These are phyloP conservation scores for Cebidichthys violaceus DNA, from an alignment of 2,113 vertebrate species.

Conservation along the genomic window DNA sequence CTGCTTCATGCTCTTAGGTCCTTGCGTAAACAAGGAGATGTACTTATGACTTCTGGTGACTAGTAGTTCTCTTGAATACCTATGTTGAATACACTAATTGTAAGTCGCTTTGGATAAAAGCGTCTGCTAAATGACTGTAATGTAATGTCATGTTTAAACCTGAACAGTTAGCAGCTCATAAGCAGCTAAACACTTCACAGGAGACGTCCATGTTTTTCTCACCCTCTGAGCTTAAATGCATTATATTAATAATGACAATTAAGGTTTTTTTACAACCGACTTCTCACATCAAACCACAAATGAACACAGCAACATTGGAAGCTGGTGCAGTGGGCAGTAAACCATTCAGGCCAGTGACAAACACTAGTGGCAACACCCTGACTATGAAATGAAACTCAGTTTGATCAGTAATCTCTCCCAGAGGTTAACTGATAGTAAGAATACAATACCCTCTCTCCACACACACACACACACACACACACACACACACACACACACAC, in stretches of 20 bases:
- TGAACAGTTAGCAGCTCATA: constrained; percentile 19
- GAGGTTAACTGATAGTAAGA: neutral
- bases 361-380: neutral
- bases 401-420: constrained; percentile 1
- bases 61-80: no score
- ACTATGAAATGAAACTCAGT: neutral
- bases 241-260: neutral
- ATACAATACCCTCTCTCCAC: neutral
- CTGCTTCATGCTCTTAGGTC: no score
- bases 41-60: no score
- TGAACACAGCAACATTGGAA: neutral
- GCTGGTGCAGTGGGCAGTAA: neutral
- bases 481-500: constrained; percentile 14
- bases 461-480: constrained; percentile 15
- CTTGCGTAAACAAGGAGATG: no score
- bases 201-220: neutral
- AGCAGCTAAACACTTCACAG: constrained; percentile 19
- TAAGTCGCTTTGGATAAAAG: no score
- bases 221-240: neutral
- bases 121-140: no score
- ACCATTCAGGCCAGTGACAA: neutral
- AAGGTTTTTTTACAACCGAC: neutral
- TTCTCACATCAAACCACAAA: neutral
- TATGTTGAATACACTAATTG: no score
- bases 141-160: constrained; percentile 6